Base-by-base conservation (phyloP, 2,797 vertebrate species). In the Labroides dimidiatus region DNA sequence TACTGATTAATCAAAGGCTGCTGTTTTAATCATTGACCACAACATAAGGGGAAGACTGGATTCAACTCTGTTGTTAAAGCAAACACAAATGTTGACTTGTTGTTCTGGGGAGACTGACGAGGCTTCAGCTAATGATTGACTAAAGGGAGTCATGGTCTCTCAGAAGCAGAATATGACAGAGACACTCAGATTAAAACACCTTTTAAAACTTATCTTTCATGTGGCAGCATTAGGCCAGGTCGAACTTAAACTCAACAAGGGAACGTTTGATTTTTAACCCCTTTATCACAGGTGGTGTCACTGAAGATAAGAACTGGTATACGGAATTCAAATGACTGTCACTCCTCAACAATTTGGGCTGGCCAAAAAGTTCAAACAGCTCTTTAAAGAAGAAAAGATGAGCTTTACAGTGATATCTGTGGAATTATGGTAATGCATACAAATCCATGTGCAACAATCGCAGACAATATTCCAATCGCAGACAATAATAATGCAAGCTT, bases 21-120 rank as follows among this genome's bases (percentile, higher is more conserved):
- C 56, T 59, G 70, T 67, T 86, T 61, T 51, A 78, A 43, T 78
- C 71, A 84, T 84, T 82, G 85, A 67, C 45, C 47, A 44, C 16
- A 44, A 75, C 60, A 81, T 41, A 49, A 78, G 70, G 23, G 39
- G 4, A 5, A n/a, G 39, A 27, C 58, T 17, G 43, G 8, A 64
- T 69, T 75, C 67, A 27, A 41, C 49, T 64, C 53, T 63, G 39
- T 41, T 30, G 33, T 62, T 56, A 56, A 72, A 57, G 63, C 50
- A 72, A 74, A 84, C 50, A 45, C 48, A 49, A 50, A 74, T 55
- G 59, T 68, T 65, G 64, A 66, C 70, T 61, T 52, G 50, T n/a
- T 75, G 76, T 81, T 62, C 51, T 52, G 51, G 6, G 20, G 21
- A 63, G 52, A 30, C 37, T 33, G 41, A 51, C 39, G 1, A 24